phyloP scores from a whole-genome alignment of 2,888 invertebrate species.

The Uropetala carovei region DNA sequence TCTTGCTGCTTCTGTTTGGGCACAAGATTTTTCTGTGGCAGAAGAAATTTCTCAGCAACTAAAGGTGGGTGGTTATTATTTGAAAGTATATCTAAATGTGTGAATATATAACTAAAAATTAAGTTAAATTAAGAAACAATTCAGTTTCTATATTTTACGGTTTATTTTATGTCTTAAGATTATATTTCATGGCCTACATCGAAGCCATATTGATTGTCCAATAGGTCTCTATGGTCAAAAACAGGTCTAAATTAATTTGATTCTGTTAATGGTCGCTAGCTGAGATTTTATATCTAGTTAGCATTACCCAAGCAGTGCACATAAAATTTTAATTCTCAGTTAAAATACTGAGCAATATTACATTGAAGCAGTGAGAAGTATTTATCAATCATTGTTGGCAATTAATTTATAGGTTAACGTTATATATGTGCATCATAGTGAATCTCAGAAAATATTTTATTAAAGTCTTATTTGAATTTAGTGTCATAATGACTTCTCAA shows the following conservation, averaged over 20 bases:
- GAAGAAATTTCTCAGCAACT: conserved; percentile 77
- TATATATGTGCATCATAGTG: too few species aligned
- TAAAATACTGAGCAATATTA: too few species aligned
- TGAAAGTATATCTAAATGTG: not conserved
- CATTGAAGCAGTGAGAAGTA: too few species aligned
- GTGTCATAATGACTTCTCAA: too few species aligned
- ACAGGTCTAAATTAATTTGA: not conserved
- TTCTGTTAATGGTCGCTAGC: conserved; percentile 10
- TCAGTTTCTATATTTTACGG: too few species aligned
- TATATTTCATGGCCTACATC: not conserved
- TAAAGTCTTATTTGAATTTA: too few species aligned
- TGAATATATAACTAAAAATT: too few species aligned
- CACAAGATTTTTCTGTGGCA: conserved; percentile 77
- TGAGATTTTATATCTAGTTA: not conserved
- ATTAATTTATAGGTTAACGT: too few species aligned
- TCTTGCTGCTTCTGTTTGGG: conserved; percentile 78
- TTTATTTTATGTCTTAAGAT: too few species aligned
- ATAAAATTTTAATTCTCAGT: not conserved
- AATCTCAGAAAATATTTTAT: too few species aligned
- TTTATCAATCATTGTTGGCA: too few species aligned
- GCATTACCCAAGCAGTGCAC: conserved; percentile 21
- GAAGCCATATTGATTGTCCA: not conserved
- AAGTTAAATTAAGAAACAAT: too few species aligned
- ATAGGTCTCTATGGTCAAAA: conserved; percentile 7
- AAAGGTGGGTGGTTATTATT: conserved; percentile 71